Conservation (phyloP, 2,888 invertebrate species). For the Orthosia cruda region DNA sequence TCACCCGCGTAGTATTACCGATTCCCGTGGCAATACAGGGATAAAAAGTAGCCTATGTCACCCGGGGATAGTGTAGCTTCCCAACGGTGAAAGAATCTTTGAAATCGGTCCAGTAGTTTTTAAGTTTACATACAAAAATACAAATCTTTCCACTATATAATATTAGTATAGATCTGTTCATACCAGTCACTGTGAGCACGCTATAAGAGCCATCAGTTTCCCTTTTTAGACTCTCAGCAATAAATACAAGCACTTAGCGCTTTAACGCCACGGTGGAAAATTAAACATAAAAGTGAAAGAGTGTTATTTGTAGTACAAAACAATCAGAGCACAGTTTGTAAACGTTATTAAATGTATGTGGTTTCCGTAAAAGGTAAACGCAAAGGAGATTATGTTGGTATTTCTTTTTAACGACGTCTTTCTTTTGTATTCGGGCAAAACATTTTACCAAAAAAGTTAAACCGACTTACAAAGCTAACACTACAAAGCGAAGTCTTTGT, state of each 20-base stretch:
- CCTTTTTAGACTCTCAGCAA: conserved; percentile 36
- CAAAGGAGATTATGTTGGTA: background rate
- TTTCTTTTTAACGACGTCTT: background rate
- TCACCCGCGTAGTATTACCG: too few species aligned
- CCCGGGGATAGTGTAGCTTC: too few species aligned
- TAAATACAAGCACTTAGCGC: conserved; percentile 24
- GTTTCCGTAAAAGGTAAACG: conserved; percentile 30
- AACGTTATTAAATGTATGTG: conserved; percentile 56
- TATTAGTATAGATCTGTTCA: too few species aligned
- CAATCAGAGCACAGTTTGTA: conserved; percentile 69
- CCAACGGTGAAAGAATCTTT: too few species aligned
- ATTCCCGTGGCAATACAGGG: too few species aligned
- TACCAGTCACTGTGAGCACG: conserved; percentile 2
- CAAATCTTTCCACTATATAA: too few species aligned
- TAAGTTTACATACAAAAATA: too few species aligned
- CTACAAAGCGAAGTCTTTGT: too few species aligned
- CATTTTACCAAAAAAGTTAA: too few species aligned
- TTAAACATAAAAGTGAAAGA: conserved; percentile 77
- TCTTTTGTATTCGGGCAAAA: background rate
- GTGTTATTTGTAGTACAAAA: conserved; percentile 61
- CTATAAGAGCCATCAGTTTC: conserved; percentile 28
- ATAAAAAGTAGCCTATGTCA: too few species aligned
- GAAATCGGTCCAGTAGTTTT: too few species aligned
- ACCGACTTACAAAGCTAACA: too few species aligned
- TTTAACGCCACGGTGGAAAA: conserved; percentile 68